Base-by-base conservation (phyloP, 2,888 invertebrate genomes). In the Mythimna vitellina region DNA sequence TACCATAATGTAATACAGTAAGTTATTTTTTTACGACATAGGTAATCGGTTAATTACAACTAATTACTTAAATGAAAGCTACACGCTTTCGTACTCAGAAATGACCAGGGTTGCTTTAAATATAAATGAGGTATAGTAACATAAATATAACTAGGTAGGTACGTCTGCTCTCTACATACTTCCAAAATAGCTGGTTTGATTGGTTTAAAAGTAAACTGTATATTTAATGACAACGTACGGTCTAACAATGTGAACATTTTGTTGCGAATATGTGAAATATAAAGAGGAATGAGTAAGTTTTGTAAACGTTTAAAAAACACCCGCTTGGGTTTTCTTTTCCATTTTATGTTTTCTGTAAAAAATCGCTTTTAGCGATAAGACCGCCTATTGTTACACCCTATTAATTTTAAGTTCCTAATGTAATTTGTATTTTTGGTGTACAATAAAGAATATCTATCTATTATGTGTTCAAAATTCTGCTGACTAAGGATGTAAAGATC, bases 51-150 rank as follows among this genome's bases (percentile, higher is more conserved):
- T 81, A 69, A 74, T 80, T 77, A 77, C 54, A 70, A 69, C 38
- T 60, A 63, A 75, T 75, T 79, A 75, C 35, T 56, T 35, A 65
- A 65, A 80, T 83, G 76, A 56, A 70, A 29, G 54, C 69, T 65
- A 80, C 80, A 75, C 58, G 64, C 5, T 80, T 78, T 68, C 7
- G 38, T 69, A 78, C 53, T 69, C 65, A 78, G 32, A 73, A 73
- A 60, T 63, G 32, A 58, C 70, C 46, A n/a, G 8, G 29, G 46
- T 25, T 32, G 51, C 56, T 77, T 65, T 67, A 70, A 76, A 69
- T 65, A 51, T 54, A 29, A 69, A 64, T 73, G 38, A 57, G n/a
- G n/a, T n/a, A n/a, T n/a, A n/a, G n/a, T n/a, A n/a, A n/a, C n/a
- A n/a, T n/a, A n/a, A n/a, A n/a, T n/a, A n/a, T n/a, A n/a, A n/a